Conservation (phyloP, 2,888 invertebrate genomes). For the Caenorhabditis imperialis region DNA sequence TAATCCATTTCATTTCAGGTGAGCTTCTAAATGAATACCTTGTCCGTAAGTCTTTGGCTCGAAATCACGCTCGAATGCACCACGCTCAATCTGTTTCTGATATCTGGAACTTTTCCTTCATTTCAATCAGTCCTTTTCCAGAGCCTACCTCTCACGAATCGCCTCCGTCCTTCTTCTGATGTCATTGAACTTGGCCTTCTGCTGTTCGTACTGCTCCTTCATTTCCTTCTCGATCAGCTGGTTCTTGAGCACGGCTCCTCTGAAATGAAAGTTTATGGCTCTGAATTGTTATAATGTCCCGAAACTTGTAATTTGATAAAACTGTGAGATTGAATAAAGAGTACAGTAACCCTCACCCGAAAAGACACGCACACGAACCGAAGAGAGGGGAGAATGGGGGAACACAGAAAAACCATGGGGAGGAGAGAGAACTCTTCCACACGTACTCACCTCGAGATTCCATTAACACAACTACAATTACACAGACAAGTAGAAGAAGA, state of each 20-base stretch:
- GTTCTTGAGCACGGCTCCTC: conserved; percentile 95
- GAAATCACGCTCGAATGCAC: conserved; percentile 44
- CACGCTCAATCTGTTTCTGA: conserved; percentile 65
- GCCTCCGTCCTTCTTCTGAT: conserved; percentile 96
- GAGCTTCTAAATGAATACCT: conserved; percentile 41
- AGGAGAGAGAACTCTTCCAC: conserved; percentile 28
- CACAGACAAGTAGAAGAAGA: background rate
- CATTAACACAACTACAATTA: conserved; percentile 32
- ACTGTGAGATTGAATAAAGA: conserved; percentile 1
- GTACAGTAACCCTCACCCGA: background rate
- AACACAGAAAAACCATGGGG: conserved; percentile 10
- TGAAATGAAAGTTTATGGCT: no score
- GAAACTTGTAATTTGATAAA: conserved; percentile 5
- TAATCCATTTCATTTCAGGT: no score
- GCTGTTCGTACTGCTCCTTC: conserved; percentile 88
- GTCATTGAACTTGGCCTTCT: conserved; percentile 89
- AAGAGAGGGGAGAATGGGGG: conserved; percentile 1
- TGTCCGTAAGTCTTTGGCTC: conserved; percentile 75
- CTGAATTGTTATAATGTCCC: no score
- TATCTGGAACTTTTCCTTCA: conserved; percentile 48
- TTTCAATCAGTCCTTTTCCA: background rate
- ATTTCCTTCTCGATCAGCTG: conserved; percentile 91
- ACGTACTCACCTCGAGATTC: conserved; percentile 40
- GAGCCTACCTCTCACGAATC: conserved; percentile 81
- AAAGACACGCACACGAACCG: conserved; percentile 30